phyloP scores from a whole-genome alignment of 2,797 vertebrate genomes.

The Arctocebus calabarensis region DNA sequence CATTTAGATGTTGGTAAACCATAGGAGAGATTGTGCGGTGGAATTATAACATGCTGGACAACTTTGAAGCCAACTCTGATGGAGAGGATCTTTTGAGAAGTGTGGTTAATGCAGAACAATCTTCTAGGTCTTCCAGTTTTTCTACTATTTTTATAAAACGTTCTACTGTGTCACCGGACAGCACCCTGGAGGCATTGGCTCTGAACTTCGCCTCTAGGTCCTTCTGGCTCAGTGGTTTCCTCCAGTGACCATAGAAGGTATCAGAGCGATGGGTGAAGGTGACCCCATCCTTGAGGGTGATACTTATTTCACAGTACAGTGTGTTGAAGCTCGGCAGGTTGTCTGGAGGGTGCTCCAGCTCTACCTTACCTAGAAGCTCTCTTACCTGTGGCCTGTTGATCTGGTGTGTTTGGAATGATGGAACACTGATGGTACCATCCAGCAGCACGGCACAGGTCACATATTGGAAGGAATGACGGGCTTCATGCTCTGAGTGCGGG shows the following conservation, averaged over 20 bases:
- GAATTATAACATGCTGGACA: not conserved
- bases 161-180: conserved; percentile 88
- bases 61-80: not conserved
- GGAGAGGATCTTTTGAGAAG: conserved; percentile 88
- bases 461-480: conserved; percentile 97
- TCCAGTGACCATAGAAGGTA: conserved; percentile 97
- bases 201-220: conserved; percentile 93
- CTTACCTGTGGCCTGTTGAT: conserved; percentile 87
- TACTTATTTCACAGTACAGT: conserved; percentile 92
- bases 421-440: conserved; percentile 89
- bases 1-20: not conserved
- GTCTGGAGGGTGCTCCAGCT: conserved; percentile 89
- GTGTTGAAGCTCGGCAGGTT: conserved; percentile 94
- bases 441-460: conserved; percentile 92
- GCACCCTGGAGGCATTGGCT: conserved; percentile 86
- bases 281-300: conserved; percentile 85
- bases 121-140: conserved; percentile 90
- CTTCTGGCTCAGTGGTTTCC: conserved; percentile 92
- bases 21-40: not conserved
- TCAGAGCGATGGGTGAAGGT: conserved; percentile 84
- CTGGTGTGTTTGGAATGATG: conserved; percentile 88
- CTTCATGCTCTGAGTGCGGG: conserved; percentile 93
- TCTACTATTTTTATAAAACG: conserved; percentile 88
- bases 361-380: conserved; percentile 90
- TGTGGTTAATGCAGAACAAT: conserved; percentile 87